phyloP scores from a whole-genome alignment of 2,797 vertebrate species.

The Naso thynnoides region DNA sequence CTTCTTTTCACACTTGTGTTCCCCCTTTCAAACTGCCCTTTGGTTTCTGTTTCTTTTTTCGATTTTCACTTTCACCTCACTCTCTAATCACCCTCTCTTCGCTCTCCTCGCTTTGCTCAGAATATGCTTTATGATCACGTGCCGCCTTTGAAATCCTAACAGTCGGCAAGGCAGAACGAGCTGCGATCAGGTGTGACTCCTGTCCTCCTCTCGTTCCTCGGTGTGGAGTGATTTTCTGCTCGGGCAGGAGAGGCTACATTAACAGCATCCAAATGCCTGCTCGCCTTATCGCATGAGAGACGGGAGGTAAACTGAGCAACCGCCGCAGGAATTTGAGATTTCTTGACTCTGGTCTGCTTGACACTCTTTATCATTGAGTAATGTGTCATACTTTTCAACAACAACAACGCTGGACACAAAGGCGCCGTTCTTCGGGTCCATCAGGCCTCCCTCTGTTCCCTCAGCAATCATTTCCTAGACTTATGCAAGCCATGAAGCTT shows the following conservation, averaged over 20 bases:
- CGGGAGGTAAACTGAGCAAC: not conserved
- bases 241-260: slow-evolving; percentile 1
- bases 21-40: slow-evolving; percentile 19
- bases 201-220: not conserved
- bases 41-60: not conserved
- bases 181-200: slow-evolving; percentile 29
- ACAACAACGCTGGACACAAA: slow-evolving; percentile 39
- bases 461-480: slow-evolving; percentile 41
- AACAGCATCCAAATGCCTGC: not conserved
- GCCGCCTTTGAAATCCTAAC: slow-evolving; percentile 43
- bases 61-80: not conserved
- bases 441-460: slow-evolving; percentile 12
- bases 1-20: not conserved
- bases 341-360: not conserved
- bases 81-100: slow-evolving; percentile 13
- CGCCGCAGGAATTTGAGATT: not conserved
- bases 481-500: slow-evolving; percentile 46
- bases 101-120: not conserved
- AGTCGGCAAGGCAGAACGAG: not conserved
- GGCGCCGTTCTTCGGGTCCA: slow-evolving; percentile 27
- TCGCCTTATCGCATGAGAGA: not conserved
- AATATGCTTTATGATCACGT: slow-evolving; percentile 17
- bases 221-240: not conserved
- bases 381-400: slow-evolving; percentile 23
- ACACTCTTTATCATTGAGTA: slow-evolving; percentile 16